Conservation (phyloP, 2,113 vertebrate species). For the Leiothrix lutea region DNA sequence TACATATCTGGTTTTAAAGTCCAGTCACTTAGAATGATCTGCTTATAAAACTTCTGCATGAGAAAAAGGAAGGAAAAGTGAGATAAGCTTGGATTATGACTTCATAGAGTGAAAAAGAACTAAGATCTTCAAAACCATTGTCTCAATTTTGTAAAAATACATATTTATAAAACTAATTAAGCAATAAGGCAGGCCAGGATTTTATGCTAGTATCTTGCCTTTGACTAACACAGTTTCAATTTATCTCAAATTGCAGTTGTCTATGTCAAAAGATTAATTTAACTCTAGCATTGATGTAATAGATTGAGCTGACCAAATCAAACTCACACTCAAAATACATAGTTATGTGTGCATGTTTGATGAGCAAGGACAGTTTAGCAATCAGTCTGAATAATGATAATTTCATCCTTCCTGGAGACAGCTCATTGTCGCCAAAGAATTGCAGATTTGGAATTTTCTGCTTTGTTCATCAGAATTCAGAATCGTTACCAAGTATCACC, state of each 20-base stretch:
- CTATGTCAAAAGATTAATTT: conserved; percentile 1
- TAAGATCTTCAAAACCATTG: background rate
- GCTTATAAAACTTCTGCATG: background rate
- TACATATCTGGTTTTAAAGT: background rate
- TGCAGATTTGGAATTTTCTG: background rate
- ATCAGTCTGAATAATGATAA: background rate
- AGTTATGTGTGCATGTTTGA: background rate
- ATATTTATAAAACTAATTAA: conserved; percentile 8
- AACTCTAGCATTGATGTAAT: background rate
- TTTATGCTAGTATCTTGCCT: background rate
- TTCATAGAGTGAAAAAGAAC: background rate
- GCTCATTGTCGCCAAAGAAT: background rate
- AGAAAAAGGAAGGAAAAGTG: background rate
- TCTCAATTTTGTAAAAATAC: background rate
- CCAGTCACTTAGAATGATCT: background rate
- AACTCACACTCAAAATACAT: background rate
- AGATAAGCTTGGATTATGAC: background rate
- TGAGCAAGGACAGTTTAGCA: background rate
- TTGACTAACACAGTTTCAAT: background rate
- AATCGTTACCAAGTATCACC: background rate
- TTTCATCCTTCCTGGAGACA: background rate
- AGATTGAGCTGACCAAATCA: background rate
- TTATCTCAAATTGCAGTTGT: background rate
- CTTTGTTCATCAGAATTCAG: background rate
- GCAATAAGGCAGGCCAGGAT: background rate